These are phyloP conservation scores for Phoebastria nigripes DNA, from an alignment of 2,797 vertebrate species.

Conservation along the genomic window DNA sequence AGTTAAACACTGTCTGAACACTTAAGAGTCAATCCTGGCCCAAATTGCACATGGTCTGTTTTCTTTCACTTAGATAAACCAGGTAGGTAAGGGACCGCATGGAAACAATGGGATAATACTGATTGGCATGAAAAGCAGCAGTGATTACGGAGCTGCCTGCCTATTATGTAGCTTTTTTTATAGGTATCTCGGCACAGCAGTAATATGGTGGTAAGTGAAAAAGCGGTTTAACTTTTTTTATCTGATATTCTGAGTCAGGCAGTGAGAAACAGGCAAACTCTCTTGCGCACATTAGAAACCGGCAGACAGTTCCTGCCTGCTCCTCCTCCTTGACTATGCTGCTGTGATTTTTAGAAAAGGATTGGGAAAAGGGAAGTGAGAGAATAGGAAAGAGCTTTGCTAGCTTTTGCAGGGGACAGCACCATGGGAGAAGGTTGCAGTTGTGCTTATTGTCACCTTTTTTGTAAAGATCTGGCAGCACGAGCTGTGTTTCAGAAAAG, in stretches of 20 bases:
- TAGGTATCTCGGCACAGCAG: background rate
- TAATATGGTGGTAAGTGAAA: background rate
- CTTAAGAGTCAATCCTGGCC: background rate
- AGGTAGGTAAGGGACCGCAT: background rate
- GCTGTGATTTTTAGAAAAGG: background rate
- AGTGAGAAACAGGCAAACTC: background rate
- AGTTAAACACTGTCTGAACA: background rate
- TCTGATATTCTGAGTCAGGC: background rate
- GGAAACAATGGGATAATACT: constrained; percentile 50
- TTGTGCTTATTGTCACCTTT: background rate
- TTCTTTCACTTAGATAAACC: constrained; percentile 35
- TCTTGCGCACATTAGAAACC: background rate
- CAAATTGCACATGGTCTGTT: constrained; percentile 2
- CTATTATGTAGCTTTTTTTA: background rate
- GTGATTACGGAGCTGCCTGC: background rate
- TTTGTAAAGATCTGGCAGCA: background rate
- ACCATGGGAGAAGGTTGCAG: background rate
- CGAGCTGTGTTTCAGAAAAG: background rate
- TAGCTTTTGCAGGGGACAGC: background rate
- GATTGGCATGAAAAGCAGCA: constrained; percentile 32
- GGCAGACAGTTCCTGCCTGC: background rate
- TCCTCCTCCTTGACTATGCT: background rate
- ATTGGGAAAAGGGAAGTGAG: background rate
- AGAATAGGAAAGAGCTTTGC: background rate
- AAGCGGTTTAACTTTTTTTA: constrained; percentile 1